phyloP scores from a whole-genome alignment of 92 coral and sea anemone genomes.

The Epizoanthus fatuus region DNA sequence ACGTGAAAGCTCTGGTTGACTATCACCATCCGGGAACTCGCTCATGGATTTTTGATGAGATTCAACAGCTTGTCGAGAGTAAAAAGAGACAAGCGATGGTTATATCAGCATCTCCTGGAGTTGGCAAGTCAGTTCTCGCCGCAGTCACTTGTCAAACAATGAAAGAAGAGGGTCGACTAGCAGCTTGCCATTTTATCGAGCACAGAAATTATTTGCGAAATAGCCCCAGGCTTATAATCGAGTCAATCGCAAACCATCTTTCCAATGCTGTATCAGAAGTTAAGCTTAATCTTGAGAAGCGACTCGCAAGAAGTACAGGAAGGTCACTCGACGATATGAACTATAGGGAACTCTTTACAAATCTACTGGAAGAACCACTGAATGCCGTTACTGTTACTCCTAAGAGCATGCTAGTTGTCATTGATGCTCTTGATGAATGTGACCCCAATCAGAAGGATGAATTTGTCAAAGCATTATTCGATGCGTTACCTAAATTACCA shows the following conservation, averaged over 20 bases:
- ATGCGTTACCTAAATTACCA: conserved; percentile 41
- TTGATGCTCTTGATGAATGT: conserved; percentile 59
- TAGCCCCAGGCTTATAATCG: conserved; percentile 66
- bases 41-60: conserved; percentile 60
- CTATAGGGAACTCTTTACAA: conserved; percentile 16
- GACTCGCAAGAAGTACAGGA: conserved; percentile 31
- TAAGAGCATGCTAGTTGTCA: conserved; percentile 26
- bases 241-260: conserved; percentile 73
- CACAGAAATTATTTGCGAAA: conserved; percentile 60
- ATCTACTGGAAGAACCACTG: conserved; percentile 24
- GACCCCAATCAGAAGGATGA: conserved; percentile 33
- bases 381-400: not conserved
- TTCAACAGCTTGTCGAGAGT: conserved; percentile 51
- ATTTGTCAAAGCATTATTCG: conserved; percentile 33
- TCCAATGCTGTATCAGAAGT: conserved; percentile 55
- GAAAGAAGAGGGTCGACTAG: conserved; percentile 46
- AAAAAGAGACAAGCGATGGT: conserved; percentile 62
- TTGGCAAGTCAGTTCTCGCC: conserved; percentile 80
- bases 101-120: conserved; percentile 72
- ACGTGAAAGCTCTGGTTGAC: conserved; percentile 31
- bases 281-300: conserved; percentile 59
- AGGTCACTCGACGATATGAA: conserved; percentile 13
- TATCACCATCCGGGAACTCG: conserved; percentile 67
- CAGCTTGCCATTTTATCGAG: conserved; percentile 72
- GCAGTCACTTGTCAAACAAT: conserved; percentile 63